phyloP scores from a whole-genome alignment of 2,888 invertebrate species.

The Drosophila quinaria region DNA sequence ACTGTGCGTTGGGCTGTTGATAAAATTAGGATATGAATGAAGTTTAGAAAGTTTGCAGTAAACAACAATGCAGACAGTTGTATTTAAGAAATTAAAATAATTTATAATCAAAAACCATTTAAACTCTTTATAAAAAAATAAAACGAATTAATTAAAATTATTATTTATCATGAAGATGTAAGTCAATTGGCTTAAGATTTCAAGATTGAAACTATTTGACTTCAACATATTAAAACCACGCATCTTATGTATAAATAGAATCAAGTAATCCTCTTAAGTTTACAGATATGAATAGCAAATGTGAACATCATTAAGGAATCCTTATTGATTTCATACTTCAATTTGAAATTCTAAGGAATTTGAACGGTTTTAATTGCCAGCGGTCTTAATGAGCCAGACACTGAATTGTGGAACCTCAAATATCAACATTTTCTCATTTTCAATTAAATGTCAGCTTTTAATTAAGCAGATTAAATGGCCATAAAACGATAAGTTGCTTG shows the following conservation, averaged over 20 bases:
- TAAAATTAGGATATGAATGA: neutral
- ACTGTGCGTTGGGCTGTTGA: neutral
- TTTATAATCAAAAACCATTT: no score
- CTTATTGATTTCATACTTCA: conserved; percentile 40
- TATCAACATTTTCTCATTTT: conserved; percentile 52
- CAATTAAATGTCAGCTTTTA: conserved; percentile 66
- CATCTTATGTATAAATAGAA: neutral
- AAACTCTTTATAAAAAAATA: no score
- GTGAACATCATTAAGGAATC: conserved; percentile 10
- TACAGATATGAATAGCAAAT: neutral
- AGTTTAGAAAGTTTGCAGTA: no score
- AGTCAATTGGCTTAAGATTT: neutral
- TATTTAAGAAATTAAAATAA: neutral
- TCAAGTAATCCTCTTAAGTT: neutral
- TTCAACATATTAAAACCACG: neutral
- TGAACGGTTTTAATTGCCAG: conserved; percentile 29
- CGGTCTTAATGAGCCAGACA: conserved; percentile 7
- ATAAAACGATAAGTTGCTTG: conserved; percentile 50
- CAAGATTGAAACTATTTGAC: neutral
- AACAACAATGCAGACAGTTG: no score
- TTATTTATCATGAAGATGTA: no score
- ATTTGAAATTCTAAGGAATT: conserved; percentile 2
- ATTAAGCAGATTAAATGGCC: conserved; percentile 69
- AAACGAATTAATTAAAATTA: no score
- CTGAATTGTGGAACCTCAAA: conserved; percentile 42